Conservation (phyloP, 1,140 invertebrate species). For the Danaus plexippus region DNA sequence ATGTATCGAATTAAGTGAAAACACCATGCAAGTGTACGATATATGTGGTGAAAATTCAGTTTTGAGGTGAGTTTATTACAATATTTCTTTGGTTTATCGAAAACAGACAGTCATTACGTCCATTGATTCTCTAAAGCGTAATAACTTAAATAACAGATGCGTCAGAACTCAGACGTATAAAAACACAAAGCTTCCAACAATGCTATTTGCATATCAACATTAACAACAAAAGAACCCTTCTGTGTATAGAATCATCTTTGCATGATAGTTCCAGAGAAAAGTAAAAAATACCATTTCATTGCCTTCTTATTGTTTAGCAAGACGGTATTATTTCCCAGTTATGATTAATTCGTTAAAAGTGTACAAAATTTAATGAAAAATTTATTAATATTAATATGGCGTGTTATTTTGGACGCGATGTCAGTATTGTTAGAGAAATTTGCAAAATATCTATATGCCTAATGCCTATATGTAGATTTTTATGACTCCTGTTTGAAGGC, state of each 20-base stretch:
- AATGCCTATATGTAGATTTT: no score
- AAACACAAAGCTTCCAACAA: constrained; percentile 39
- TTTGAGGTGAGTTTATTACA: constrained; percentile 2
- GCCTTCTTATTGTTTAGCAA: no score
- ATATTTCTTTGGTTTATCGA: constrained; percentile 15
- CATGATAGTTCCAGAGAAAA: constrained; percentile 27
- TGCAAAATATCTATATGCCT: no score
- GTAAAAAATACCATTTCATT: no score
- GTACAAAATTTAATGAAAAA: no score
- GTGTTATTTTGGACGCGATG: no score
- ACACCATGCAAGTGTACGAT: constrained; percentile 5
- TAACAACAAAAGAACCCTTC: constrained; percentile 27
- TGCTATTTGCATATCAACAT: constrained; percentile 59
- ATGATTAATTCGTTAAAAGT: no score
- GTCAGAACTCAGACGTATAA: constrained; percentile 34
- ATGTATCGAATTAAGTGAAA: constrained; percentile 67
- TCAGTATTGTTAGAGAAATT: no score
- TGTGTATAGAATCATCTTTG: constrained; percentile 55
- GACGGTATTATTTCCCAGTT: no score
- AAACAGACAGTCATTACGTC: constrained; percentile 35
- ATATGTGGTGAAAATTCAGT: constrained; percentile 8
- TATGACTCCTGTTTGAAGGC: no score
- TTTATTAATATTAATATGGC: no score
- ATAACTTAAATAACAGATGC: constrained; percentile 65
- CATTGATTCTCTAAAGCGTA: constrained; percentile 35